Conservation (phyloP, 1,140 invertebrate species). For the Fopius arisanus region DNA sequence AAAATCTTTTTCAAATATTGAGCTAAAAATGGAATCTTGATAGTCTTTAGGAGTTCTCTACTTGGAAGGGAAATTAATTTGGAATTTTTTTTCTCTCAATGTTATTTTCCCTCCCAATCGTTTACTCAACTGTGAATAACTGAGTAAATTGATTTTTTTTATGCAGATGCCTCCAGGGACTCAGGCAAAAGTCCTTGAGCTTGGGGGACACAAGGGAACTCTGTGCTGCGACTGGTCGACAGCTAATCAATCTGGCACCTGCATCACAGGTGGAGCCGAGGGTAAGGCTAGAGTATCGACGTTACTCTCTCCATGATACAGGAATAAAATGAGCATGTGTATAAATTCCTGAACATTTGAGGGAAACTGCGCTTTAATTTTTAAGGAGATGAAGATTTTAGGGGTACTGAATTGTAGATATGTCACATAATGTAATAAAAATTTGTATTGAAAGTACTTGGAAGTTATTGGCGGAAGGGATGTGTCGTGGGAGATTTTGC, state of each 20-base stretch:
- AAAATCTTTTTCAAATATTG: too few relatives aligned
- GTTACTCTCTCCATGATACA: conserved; percentile 66
- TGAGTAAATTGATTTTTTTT: conserved; percentile 8
- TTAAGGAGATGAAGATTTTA: conserved; percentile 12
- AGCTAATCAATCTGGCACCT: conserved; percentile 70
- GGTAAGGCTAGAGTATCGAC: conserved; percentile 71
- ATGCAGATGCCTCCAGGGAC: conserved; percentile 58
- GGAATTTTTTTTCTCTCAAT: not conserved
- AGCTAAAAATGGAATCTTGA: too few relatives aligned
- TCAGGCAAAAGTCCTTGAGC: conserved; percentile 63
- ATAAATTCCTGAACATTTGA: conserved; percentile 54
- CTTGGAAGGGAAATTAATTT: too few relatives aligned
- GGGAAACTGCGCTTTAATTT: not conserved
- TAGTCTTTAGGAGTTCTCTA: too few relatives aligned
- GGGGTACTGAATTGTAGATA: conserved; percentile 33
- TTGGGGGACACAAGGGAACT: conserved; percentile 68
- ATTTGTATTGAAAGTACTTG: conserved; percentile 28
- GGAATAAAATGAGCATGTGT: conserved; percentile 58
- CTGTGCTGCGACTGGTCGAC: conserved; percentile 74
- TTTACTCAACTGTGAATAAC: not conserved
- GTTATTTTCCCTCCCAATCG: not conserved
- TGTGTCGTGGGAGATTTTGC: not conserved
- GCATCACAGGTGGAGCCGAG: conserved; percentile 70
- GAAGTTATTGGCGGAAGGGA: not conserved
- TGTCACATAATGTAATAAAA: conserved; percentile 32